Evolutionary conservation across 2,888 invertebrate species (phyloP).

Genomic region (Sthenelais limicola): DNA sequence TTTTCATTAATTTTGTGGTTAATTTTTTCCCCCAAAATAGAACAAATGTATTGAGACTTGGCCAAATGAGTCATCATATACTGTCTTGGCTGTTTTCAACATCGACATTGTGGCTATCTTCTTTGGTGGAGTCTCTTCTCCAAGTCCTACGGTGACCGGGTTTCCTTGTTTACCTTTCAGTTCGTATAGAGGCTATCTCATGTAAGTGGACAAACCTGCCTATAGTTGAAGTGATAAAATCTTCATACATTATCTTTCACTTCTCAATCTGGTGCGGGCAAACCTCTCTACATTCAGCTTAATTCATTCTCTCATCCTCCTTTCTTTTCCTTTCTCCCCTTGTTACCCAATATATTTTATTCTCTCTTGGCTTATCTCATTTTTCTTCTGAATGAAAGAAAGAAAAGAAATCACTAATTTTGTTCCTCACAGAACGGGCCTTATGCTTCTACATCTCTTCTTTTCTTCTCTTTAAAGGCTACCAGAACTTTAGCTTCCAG

Average conservation of each 20-base stretch:
- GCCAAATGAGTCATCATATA: no score
- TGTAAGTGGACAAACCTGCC: constrained; percentile 42
- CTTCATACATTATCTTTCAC: neutral
- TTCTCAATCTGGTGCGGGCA: constrained; percentile 23
- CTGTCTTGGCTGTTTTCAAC: no score
- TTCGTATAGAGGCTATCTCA: constrained; percentile 41
- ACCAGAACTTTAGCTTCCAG: no score
- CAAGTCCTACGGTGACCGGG: constrained; percentile 34
- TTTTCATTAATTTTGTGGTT: no score
- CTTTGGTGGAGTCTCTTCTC: no score
- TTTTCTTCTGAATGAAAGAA: no score
- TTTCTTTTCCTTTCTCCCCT: neutral
- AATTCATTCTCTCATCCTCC: neutral
- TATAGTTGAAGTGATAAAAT: constrained; percentile 30
- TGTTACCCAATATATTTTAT: no score
- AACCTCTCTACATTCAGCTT: neutral
- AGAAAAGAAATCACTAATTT: no score
- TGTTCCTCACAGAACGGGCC: neutral
- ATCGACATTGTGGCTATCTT: no score
- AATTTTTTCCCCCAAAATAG: no score
- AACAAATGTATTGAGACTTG: no score
- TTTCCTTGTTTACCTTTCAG: constrained; percentile 37
- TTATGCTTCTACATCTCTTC: neutral
- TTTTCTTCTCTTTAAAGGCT: neutral
- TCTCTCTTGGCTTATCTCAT: no score